Conservation (phyloP, 2,888 invertebrate genomes). For the Drosophila phalerata region DNA sequence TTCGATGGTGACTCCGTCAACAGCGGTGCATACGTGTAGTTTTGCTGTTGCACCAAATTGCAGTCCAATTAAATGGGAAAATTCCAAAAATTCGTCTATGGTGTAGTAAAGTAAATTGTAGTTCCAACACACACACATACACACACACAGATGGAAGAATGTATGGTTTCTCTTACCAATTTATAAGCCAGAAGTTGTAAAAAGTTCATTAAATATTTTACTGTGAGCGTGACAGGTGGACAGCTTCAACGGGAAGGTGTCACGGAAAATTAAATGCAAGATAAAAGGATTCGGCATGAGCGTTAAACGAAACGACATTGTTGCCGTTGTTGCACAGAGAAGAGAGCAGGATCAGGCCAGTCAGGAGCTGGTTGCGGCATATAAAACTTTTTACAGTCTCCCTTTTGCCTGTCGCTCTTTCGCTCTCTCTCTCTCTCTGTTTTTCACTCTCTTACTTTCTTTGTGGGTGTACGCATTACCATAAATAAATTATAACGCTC, state of each 20-base stretch:
- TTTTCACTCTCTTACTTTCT: background rate
- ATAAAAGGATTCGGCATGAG: conserved; percentile 73
- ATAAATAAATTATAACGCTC: conserved; percentile 80
- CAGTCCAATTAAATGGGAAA: conserved; percentile 16
- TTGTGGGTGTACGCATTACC: conserved; percentile 69
- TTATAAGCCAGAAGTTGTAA: conserved; percentile 54
- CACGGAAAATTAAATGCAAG: conserved; percentile 75
- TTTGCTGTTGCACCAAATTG: conserved; percentile 3
- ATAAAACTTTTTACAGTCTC: conserved; percentile 72
- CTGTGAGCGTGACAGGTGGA: conserved; percentile 55
- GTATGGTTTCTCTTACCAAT: conserved; percentile 13
- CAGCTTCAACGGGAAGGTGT: conserved; percentile 57
- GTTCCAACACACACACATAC: background rate
- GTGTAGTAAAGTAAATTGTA: conserved; percentile 15
- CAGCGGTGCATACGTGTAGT: conserved; percentile 1
- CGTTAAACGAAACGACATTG: conserved; percentile 69
- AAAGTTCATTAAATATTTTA: conserved; percentile 77
- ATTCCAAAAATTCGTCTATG: conserved; percentile 5
- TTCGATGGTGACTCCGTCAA: conserved; percentile 1
- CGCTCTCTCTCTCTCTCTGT: background rate
- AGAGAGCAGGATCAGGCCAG: conserved; percentile 15
- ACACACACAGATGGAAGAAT: background rate
- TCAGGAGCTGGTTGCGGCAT: conserved; percentile 38
- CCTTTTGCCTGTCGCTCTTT: conserved; percentile 13
- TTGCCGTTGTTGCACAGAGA: conserved; percentile 29